A percentile compares a stretch with the other conserved stretches of the same genome.
Evolutionary conservation across 2,797 vertebrate species (phyloP).

Genomic region (Synaphobranchus kaupii): DNA sequence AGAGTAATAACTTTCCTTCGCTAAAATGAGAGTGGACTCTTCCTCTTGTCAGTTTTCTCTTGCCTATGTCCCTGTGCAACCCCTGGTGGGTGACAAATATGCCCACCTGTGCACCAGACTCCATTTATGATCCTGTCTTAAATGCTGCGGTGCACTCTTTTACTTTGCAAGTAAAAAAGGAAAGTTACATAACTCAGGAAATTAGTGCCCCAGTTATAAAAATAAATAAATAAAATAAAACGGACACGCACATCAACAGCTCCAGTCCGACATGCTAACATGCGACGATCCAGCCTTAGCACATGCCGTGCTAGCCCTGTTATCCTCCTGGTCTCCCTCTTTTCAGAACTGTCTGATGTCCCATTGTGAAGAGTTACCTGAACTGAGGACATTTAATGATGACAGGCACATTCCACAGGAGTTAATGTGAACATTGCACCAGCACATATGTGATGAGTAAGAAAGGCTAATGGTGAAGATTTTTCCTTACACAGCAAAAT

Average conservation of each 20-base stretch:
- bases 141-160: neutral
- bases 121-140: neutral
- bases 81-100: neutral
- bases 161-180: neutral
- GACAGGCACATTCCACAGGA: neutral
- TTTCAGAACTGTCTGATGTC: neutral
- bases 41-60: constrained; percentile 17
- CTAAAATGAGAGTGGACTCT: neutral
- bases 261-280: neutral
- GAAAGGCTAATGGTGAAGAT: neutral
- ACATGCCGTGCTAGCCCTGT: neutral
- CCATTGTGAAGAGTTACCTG: neutral
- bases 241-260: neutral
- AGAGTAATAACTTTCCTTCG: constrained; percentile 1
- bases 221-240: neutral
- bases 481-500: neutral
- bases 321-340: neutral
- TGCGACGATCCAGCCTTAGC: neutral
- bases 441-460: neutral
- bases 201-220: neutral
- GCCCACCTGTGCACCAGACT: neutral
- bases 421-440: neutral
- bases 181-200: neutral
- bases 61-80: neutral
- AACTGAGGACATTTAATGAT: neutral